Conservation (phyloP, 2,113 vertebrate genomes). For the Rhinoderma darwinii region DNA sequence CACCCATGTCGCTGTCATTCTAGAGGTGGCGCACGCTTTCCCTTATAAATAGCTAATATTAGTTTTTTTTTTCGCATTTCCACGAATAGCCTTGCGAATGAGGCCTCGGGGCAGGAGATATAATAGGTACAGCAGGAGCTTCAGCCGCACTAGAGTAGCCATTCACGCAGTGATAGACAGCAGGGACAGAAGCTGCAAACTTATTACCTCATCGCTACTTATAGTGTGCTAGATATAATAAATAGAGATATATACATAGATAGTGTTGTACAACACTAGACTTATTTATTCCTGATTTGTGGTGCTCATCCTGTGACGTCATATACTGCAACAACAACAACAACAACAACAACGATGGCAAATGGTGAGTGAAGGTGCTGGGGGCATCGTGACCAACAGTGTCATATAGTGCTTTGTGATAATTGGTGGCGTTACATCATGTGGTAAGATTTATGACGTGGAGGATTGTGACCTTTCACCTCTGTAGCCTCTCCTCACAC, state of each 20-base stretch:
- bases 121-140: slow-evolving; percentile 57
- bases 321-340: neutral
- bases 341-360: slow-evolving; percentile 38
- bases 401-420: too few species aligned
- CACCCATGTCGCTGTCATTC: neutral
- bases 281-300: neutral
- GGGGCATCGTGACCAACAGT: neutral
- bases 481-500: too few species aligned
- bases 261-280: neutral
- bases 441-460: too few species aligned
- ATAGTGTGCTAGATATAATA: neutral
- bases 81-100: slow-evolving; percentile 20
- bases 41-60: slow-evolving; percentile 44
- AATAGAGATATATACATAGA: neutral
- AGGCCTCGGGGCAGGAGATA: slow-evolving; percentile 49
- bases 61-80: neutral
- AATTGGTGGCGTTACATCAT: too few species aligned
- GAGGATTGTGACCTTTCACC: too few species aligned
- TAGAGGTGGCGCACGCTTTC: neutral
- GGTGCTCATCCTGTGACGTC: slow-evolving; percentile 1
- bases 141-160: slow-evolving; percentile 52
- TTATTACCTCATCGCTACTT: neutral
- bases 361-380: slow-evolving; percentile 47
- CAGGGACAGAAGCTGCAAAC: neutral
- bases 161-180: slow-evolving; percentile 52